Conservation (phyloP, 2,113 vertebrate genomes). For the Lepidothrix coronata region DNA sequence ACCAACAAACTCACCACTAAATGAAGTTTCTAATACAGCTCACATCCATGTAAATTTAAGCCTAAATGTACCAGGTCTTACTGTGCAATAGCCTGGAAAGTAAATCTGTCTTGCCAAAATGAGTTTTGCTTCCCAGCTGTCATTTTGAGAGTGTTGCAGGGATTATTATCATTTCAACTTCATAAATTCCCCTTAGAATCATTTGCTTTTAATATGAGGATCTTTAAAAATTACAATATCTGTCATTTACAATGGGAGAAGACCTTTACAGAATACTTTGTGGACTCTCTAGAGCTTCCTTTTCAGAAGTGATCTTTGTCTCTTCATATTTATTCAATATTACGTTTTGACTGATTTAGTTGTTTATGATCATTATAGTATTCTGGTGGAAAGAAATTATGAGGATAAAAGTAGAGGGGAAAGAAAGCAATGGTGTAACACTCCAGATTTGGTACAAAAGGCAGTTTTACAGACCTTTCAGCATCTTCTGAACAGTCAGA, state of each 20-base stretch:
- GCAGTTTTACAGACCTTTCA: background rate
- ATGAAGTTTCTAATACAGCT: background rate
- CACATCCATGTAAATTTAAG: background rate
- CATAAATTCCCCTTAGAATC: background rate
- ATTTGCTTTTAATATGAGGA: background rate
- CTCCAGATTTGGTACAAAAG: background rate
- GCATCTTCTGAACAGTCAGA: background rate
- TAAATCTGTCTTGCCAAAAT: background rate
- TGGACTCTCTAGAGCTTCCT: background rate
- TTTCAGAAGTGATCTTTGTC: background rate
- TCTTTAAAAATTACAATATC: background rate
- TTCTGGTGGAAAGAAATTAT: background rate
- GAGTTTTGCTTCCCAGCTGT: background rate
- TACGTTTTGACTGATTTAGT: background rate
- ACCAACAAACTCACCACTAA: background rate
- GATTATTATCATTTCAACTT: background rate
- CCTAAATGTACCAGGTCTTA: background rate
- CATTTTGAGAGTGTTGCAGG: background rate
- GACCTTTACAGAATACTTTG: background rate
- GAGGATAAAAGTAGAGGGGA: background rate
- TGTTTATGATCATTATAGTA: background rate
- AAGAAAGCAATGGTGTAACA: background rate
- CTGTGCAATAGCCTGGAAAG: background rate
- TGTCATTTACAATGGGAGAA: background rate
- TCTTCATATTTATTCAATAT: background rate